Percentiles rank a stretch among this genome's conserved stretches.
Evolutionary conservation across 2,113 vertebrate species (phyloP).

Genomic region (Oryzias curvinotus): DNA sequence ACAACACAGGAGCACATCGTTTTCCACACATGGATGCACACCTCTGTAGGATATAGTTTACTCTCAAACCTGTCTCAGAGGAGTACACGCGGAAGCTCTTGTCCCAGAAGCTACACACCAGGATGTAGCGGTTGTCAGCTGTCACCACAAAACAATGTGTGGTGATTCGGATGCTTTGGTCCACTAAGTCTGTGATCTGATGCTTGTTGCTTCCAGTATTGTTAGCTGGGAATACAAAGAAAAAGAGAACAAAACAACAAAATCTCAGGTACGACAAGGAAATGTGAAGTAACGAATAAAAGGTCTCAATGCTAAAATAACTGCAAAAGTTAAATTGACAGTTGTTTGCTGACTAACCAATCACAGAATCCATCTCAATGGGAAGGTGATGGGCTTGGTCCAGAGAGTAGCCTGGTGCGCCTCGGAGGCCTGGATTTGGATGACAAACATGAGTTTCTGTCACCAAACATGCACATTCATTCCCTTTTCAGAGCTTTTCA

Average conservation of each 20-base stretch:
- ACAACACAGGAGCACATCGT: slow-evolving; percentile 28
- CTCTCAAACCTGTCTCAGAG: slow-evolving; percentile 86
- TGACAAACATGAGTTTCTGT: slow-evolving; percentile 15
- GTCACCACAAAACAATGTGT: slow-evolving; percentile 98
- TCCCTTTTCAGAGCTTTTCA: slow-evolving; percentile 24
- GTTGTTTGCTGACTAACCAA: slow-evolving; percentile 80
- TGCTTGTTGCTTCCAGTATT: slow-evolving; percentile 93
- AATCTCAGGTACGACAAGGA: not conserved
- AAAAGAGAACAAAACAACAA: slow-evolving; percentile 13
- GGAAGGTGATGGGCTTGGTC: slow-evolving; percentile 97
- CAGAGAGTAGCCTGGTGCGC: slow-evolving; percentile 96
- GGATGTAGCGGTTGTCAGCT: slow-evolving; percentile 98
- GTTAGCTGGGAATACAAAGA: slow-evolving; percentile 80
- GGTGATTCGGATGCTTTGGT: slow-evolving; percentile 99
- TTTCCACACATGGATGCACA: slow-evolving; percentile 63
- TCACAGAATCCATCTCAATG: slow-evolving; percentile 97
- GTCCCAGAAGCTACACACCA: slow-evolving; percentile 99
- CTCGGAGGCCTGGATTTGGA: slow-evolving; percentile 84
- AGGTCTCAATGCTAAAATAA: not conserved
- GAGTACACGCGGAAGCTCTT: slow-evolving; percentile 98
- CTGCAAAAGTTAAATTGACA: not conserved
- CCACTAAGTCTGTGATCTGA: slow-evolving; percentile 98
- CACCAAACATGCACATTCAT: slow-evolving; percentile 31
- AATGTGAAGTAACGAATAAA: slow-evolving; percentile 4
- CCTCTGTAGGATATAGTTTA: slow-evolving; percentile 56